Base-by-base conservation (phyloP, 2,888 invertebrate genomes). In the Theretra japonica region DNA sequence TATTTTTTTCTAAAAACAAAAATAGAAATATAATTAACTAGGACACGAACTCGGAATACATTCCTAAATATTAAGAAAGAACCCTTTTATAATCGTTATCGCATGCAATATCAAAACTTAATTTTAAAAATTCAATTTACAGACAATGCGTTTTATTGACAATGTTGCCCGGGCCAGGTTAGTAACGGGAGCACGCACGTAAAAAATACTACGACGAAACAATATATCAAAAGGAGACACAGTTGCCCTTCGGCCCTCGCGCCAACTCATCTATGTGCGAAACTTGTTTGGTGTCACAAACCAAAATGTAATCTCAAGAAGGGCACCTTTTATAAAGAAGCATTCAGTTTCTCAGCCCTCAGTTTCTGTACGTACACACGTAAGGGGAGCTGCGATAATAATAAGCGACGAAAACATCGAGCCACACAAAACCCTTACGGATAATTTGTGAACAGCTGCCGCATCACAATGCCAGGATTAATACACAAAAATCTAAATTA, bases 201-300 rank as follows among this genome's bases (percentile, higher is more conserved):
- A 79, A 76, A 79, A 78, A 75, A 71, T 60, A 60, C 15, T n/a
- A 76, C 59, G 74, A 75, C 73, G 73, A 77, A 82, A 81, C 84
- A 79, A 79, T 69, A 75, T 77, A 80, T 80, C 74, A 86, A 82
- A 86, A 83, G 80, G 75, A 75, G 72, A 81, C 86, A 85, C 86
- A 87, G 86, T 83, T 82, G 79, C 85, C 88, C 53, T 53, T 53
- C n/a, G 53, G n/a, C n/a, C 90, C 86, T 86, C 77, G 84, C 83
- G 83, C 81, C 15, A 77, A 79, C 79, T 83, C 77, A 80, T 83
- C 79, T 83, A 76, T 80, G 76, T 75, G 73, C 80, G 76, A 86
- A 92, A 94, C 93, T 89, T 89, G 93, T 93, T 92, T 89, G 88
- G 85, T 86, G 82, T 88, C 87, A 89, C 88, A 88, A 87, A 87